Evolutionary conservation across 2,797 vertebrate genomes (phyloP), one percentile per base, ranked within the genome.

Genomic region (Moxostoma hubbsi): DNA sequence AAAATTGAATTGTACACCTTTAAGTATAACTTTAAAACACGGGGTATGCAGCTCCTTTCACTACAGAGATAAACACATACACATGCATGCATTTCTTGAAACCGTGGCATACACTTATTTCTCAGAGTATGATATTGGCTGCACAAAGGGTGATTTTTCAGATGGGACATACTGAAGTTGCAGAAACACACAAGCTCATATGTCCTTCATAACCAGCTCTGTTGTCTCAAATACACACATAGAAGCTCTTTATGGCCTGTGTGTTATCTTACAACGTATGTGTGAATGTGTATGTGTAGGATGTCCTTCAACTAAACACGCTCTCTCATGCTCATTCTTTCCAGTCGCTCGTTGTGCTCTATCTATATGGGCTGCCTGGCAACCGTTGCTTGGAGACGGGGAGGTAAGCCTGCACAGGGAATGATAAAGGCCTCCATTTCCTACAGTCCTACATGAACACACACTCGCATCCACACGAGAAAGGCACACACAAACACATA

Each of bases 291-390:
- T 75, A 57, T 57, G 65, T 69, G 79, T 70, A 43, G 67, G 65
- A 75, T 77, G 77, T 79, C 54, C 73, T 79, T 82, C 68, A 77
- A 66, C 81, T 84, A 75, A 77, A 83, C 75, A 55, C 72, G 77
- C 50, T 79, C 64, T 55, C 75, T 81, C 82, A 71, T 76, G 54
- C 53, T 62, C 66, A 70, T 64, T 83, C 46, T 76, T 57, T 82
- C 68, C 80, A 78, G 73, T 84, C 81, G 66, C 71, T 75, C 73
- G 47, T 70, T 80, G 61, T 81, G 68, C 81, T 69, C 77, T 67
- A 82, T 76, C 82, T 77, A 82, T 84, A 82, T 58, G 51, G 18
- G 70, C 77, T 83, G 76, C 85, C 68, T 86, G 79, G 85, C 85
- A 88, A 84, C 81, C 58, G 81, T 86, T 85, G 78, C 74, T 78